phyloP scores from a whole-genome alignment of 2,113 vertebrate species.

The Dasyornis broadbenti region DNA sequence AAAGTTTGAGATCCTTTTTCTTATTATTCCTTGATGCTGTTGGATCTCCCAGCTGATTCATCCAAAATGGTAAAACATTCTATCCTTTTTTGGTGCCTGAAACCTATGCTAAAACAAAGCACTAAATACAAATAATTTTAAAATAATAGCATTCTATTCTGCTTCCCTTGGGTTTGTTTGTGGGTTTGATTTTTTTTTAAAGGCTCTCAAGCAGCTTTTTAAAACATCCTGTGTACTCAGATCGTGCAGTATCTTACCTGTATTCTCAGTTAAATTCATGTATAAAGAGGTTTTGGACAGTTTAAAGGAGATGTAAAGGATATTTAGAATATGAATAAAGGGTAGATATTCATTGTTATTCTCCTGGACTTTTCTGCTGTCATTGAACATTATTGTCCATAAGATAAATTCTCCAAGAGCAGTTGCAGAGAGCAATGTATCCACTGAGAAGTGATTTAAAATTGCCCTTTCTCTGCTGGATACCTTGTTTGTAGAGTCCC shows the following conservation, averaged over 20 bases:
- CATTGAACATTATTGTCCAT: background rate
- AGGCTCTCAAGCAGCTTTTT: background rate
- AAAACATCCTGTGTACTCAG: background rate
- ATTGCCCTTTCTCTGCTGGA: background rate
- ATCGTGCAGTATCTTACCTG: background rate
- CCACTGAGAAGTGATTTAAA: slow-evolving; percentile 30
- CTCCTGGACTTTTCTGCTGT: background rate
- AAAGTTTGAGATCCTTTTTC: background rate
- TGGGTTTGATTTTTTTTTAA: background rate
- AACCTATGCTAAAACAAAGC: background rate
- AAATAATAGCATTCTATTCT: background rate
- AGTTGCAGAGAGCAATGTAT: slow-evolving; percentile 5
- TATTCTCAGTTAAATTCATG: background rate
- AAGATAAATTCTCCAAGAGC: slow-evolving; percentile 15
- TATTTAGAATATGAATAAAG: slow-evolving; percentile 30
- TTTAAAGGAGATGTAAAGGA: slow-evolving; percentile 29
- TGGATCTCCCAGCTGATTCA: background rate
- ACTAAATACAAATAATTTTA: background rate
- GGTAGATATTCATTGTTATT: slow-evolving; percentile 17
- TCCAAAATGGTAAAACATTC: background rate
- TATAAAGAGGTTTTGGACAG: background rate
- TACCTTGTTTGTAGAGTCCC: slow-evolving; percentile 26
- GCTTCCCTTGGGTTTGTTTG: background rate
- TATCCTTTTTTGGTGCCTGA: background rate
- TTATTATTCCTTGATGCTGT: background rate